phyloP scores from a whole-genome alignment of 2,797 vertebrate genomes.

The Gymnocypris eckloni region DNA sequence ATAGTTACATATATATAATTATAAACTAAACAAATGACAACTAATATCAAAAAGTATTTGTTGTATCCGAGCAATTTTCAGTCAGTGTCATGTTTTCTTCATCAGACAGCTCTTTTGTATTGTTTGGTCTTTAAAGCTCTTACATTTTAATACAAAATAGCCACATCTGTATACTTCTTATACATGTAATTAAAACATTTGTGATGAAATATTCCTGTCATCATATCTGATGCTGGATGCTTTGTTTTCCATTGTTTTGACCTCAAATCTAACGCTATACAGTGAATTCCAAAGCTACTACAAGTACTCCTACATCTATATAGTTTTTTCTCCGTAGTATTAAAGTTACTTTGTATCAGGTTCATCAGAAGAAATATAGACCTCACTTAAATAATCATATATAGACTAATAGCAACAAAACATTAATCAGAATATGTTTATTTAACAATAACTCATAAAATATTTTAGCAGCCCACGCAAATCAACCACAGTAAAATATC shows the following conservation, averaged over 20 bases:
- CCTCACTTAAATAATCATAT: neutral
- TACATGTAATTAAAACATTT: neutral
- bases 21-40: neutral
- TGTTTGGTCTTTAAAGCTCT: neutral
- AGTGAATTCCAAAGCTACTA: neutral
- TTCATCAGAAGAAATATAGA: neutral
- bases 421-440: constrained; percentile 3
- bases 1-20: neutral
- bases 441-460: constrained; percentile 28
- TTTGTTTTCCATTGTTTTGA: neutral
- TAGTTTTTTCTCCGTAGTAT: too few relatives aligned
- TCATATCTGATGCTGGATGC: neutral
- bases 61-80: neutral
- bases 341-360: neutral
- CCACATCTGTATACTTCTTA: neutral
- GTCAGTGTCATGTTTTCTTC: too few relatives aligned
- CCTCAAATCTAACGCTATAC: neutral
- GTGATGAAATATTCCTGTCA: neutral
- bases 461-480: constrained; percentile 15
- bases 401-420: neutral
- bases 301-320: neutral
- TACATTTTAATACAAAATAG: neutral
- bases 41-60: neutral
- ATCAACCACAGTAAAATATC: constrained; percentile 5
- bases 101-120: neutral